A percentile compares a stretch with the other conserved stretches of the same genome.
phyloP scores from a whole-genome alignment of 2,888 invertebrate species.

The Thereva unica region DNA sequence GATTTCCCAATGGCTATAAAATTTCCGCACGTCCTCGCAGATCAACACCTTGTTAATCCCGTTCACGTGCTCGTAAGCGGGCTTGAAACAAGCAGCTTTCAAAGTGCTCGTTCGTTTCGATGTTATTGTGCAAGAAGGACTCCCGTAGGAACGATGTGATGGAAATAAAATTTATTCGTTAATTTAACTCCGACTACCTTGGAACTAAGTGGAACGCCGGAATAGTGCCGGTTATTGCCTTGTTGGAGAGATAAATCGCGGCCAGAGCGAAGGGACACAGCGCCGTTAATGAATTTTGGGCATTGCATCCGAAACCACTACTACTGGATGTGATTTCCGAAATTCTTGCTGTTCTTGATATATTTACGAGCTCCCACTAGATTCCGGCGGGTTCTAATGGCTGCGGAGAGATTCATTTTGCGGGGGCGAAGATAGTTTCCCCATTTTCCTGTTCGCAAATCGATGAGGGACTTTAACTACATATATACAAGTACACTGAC shows the following conservation, averaged over 20 bases:
- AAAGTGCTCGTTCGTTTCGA: neutral
- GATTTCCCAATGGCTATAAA: conserved; percentile 20
- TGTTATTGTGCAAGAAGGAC: neutral
- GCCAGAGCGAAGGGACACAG: conserved; percentile 18
- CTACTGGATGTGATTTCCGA: conserved; percentile 18
- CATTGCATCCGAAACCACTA: conserved; percentile 18
- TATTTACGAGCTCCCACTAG: conserved; percentile 23
- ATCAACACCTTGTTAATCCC: conserved; percentile 20
- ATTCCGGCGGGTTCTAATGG: conserved; percentile 21
- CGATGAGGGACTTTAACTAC: too few species aligned
- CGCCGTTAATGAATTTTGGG: conserved; percentile 30
- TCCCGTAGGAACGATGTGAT: neutral
- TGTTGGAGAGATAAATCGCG: conserved; percentile 30
- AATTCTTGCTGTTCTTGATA: conserved; percentile 21
- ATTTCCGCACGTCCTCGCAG: conserved; percentile 12
- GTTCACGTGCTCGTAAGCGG: conserved; percentile 9
- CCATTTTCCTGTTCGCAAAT: neutral
- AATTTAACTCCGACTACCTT: conserved; percentile 12
- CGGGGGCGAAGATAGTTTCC: neutral
- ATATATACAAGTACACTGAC: too few species aligned
- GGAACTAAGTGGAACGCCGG: conserved; percentile 10
- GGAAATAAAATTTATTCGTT: conserved; percentile 28
- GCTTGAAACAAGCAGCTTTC: neutral
- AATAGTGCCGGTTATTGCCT: conserved; percentile 19
- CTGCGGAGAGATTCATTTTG: conserved; percentile 26